These are phyloP conservation scores for Silurus aristotelis DNA, from an alignment of 2,797 vertebrate species.

Conservation along the genomic window DNA sequence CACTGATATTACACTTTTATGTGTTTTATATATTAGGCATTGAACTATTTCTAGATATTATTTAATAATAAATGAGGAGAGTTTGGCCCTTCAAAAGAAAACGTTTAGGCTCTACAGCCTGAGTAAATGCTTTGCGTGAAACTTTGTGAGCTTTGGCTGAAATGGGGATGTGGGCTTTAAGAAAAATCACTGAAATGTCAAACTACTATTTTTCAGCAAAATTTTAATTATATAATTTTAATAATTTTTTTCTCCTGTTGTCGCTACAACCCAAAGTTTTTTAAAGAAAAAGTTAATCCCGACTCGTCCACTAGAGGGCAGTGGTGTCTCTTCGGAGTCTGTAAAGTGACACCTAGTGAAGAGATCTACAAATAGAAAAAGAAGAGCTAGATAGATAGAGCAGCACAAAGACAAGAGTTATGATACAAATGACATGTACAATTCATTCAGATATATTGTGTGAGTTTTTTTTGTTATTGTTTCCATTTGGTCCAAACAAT, in stretches of 20 bases:
- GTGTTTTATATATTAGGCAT: too few relatives aligned
- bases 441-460: neutral
- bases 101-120: too few relatives aligned
- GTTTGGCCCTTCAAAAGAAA: too few relatives aligned
- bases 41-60: too few relatives aligned
- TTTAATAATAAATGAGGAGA: too few relatives aligned
- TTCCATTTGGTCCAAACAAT: neutral
- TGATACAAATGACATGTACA: neutral
- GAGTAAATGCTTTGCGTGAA: too few relatives aligned
- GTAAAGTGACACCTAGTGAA: neutral
- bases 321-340: neutral
- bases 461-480: neutral
- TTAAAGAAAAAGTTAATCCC: neutral
- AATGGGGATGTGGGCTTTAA: neutral
- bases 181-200: neutral
- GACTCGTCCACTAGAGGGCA: conserved; percentile 27
- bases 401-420: neutral
- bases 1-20: too few relatives aligned
- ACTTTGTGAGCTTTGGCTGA: too few relatives aligned
- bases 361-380: neutral
- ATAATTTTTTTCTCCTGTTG: neutral
- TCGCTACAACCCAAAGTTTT: neutral
- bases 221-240: neutral
- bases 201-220: neutral
- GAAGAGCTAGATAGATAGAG: neutral